phyloP scores from a whole-genome alignment of 2,113 vertebrate genomes.

The Collichthys lucidus region DNA sequence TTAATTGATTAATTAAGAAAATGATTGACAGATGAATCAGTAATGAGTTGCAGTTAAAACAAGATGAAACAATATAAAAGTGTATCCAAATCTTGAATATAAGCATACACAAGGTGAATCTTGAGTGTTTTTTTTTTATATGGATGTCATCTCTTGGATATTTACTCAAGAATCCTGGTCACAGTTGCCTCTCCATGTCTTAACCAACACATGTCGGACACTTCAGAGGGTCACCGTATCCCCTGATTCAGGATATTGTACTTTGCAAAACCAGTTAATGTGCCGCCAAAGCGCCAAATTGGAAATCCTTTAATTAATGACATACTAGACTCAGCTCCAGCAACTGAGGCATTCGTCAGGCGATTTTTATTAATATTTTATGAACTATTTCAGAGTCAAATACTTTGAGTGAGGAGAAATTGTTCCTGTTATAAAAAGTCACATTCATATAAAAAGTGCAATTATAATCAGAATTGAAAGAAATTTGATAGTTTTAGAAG shows the following conservation, averaged over 20 bases:
- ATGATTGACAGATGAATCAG: no score
- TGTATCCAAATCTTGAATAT: not conserved
- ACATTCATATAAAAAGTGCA: no score
- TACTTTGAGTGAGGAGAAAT: no score
- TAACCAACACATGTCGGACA: not conserved
- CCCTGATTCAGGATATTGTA: not conserved
- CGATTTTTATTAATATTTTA: not conserved
- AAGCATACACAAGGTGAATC: not conserved
- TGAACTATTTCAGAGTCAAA: not conserved
- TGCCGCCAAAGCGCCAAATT: not conserved
- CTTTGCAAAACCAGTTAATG: not conserved
- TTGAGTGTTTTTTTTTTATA: not conserved
- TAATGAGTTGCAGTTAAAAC: no score
- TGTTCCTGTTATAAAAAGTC: no score
- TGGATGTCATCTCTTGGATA: not conserved
- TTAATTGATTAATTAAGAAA: no score
- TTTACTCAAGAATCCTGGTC: not conserved
- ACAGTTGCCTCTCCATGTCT: not conserved
- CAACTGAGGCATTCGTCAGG: not conserved
- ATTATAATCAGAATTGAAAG: no score
- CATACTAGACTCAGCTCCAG: not conserved
- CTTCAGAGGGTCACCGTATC: not conserved
- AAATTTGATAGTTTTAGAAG: no score
- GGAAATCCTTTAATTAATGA: not conserved
- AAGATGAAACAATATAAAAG: no score